A percentile compares a stretch with the other conserved stretches of the same genome.
These are phyloP conservation scores for Erythrocercus mccallii DNA, from an alignment of 2,113 vertebrate species.

Conservation along the genomic window DNA sequence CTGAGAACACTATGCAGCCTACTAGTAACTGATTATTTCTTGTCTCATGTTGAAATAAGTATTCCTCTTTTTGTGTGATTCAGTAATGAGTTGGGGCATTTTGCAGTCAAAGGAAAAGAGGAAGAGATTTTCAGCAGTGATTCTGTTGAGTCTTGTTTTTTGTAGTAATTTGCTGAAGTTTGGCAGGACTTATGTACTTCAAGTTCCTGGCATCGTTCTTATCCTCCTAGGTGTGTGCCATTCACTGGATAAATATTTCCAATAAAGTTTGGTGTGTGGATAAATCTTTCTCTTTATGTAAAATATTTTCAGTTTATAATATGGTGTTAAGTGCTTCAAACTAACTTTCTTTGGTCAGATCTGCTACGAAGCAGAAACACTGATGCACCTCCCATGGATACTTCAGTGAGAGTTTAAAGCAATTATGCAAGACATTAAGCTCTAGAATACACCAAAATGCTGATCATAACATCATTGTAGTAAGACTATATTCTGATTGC, in stretches of 20 bases:
- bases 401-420: background rate
- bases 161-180: background rate
- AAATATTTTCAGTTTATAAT: background rate
- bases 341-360: background rate
- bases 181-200: background rate
- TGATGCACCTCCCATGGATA: background rate
- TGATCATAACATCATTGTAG: background rate
- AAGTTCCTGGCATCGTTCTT: background rate
- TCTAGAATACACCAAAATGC: background rate
- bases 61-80: background rate
- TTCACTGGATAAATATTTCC: background rate
- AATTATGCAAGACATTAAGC: background rate
- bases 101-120: background rate
- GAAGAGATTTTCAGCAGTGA: background rate
- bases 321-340: background rate
- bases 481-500: background rate
- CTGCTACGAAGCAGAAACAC: background rate
- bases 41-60: background rate
- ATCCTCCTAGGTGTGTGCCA: background rate
- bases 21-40: background rate
- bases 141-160: background rate
- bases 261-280: accelerated
- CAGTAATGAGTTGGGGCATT: background rate
- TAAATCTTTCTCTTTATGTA: background rate
- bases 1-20: background rate